Base-by-base conservation (phyloP, 2,797 vertebrate species). In the Malacoctenus gilli region DNA sequence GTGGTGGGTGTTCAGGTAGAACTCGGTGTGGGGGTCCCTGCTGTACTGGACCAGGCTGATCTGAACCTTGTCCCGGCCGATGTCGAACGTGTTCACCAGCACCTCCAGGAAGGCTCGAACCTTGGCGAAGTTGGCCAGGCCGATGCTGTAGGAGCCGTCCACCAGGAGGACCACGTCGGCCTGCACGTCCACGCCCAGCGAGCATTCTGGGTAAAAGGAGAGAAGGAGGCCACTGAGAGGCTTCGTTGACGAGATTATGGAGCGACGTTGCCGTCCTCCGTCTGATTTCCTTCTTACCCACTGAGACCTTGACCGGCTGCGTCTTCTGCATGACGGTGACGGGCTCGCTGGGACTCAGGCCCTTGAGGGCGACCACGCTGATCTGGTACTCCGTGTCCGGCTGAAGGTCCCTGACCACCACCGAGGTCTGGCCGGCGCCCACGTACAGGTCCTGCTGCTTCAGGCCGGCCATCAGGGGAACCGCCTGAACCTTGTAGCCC, bases 31-130 rank as follows among this genome's bases (percentile, higher is more conserved):
- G 31, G 96, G 93, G 77, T 98, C 96, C 68, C 96, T 90, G 91
- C 96, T 98, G 83, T 99, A 99, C 73, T 99, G 97, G 46, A 99
- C 96, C 86, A 99, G 91, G 64, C 96, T 96, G 87, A 99, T 98
- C 87, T 96, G 95, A 56, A 98, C 94, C 79, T 95, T 96, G 23
- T 91, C 78, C 1, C 90, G 87, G 2, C 95, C 96, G 40, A 99
- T 95, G 83, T 95, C 94, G 77, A 99, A 99, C 55, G 93, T 93
- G 85, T 95, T 98, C 68, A 95, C 94, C 56, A 99, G 88, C 68
- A 98, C 94, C 89, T 98, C 96, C 77, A 99, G 85, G 89, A 99
- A 99, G 30, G 92, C 93, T 89, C 93, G 89, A 14, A 99, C 96
- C 93, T 99, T 99, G 19, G 95, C 95, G 51, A 99, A 99, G 89